Conservation (phyloP, 1,140 invertebrate genomes). For the Drosophila rhopaloa region DNA sequence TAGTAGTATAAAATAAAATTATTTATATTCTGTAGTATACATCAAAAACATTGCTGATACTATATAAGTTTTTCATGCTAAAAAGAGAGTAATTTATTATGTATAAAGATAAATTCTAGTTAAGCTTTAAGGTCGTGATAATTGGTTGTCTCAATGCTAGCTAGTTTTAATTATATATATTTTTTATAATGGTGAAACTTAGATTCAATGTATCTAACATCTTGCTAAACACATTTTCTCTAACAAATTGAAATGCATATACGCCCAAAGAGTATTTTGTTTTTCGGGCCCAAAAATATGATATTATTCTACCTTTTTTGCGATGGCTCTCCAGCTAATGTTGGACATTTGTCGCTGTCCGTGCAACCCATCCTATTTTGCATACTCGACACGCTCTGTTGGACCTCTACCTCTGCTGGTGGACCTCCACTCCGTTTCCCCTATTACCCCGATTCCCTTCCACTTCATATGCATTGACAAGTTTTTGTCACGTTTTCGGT, state of each 20-base stretch:
- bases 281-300: background rate
- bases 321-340: slow-evolving; percentile 53
- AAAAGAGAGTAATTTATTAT: no score
- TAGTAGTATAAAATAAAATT: no score
- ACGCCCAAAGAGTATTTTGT: background rate
- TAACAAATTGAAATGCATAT: background rate
- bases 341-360: slow-evolving; percentile 70
- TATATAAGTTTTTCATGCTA: no score
- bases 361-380: slow-evolving; percentile 62
- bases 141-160: no score
- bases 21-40: no score
- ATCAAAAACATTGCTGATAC: no score
- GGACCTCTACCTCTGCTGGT: slow-evolving; percentile 31
- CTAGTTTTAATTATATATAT: no score
- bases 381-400: slow-evolving; percentile 73
- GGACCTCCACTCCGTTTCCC: slow-evolving; percentile 19
- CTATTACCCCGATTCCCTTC: background rate
- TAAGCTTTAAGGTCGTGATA: no score
- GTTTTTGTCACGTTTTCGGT: slow-evolving; percentile 76
- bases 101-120: no score
- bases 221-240: no score
- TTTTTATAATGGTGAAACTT: no score
- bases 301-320: slow-evolving; percentile 29
- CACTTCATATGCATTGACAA: slow-evolving; percentile 50
- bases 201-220: no score